These are phyloP conservation scores for Scelioninae gen. 2 DNA, from an alignment of 2,888 invertebrate genomes.

Conservation along the genomic window DNA sequence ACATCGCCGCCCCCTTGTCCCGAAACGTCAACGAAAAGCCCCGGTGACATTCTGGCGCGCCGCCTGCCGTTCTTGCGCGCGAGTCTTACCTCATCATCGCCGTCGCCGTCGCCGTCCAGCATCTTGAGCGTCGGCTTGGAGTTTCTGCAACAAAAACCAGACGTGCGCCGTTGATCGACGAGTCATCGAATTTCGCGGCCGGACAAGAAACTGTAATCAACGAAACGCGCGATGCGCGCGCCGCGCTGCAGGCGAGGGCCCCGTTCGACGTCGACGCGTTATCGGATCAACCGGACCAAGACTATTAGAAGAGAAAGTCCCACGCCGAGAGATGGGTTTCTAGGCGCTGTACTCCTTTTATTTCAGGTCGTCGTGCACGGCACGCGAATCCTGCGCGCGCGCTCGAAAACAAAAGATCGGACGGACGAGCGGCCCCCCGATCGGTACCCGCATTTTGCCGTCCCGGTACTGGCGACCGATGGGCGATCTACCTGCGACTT, in stretches of 20 bases:
- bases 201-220: background rate
- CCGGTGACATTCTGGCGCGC: no score
- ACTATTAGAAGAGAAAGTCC: slow-evolving; percentile 59
- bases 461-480: background rate
- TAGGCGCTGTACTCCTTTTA: slow-evolving; percentile 66
- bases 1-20: no score
- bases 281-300: slow-evolving; percentile 57
- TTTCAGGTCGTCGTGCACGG: slow-evolving; percentile 65
- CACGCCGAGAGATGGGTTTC: slow-evolving; percentile 62
- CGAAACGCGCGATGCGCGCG: background rate
- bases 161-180: background rate
- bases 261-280: slow-evolving; percentile 32
- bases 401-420: slow-evolving; percentile 4
- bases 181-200: no score
- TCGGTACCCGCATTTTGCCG: slow-evolving; percentile 47
- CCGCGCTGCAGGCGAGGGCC: no score
- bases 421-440: slow-evolving; percentile 8
- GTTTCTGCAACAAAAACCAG: slow-evolving; percentile 54
- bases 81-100: slow-evolving; percentile 71
- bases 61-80: no score
- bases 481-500: slow-evolving; percentile 12
- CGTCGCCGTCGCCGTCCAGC: slow-evolving; percentile 72
- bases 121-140: slow-evolving; percentile 62
- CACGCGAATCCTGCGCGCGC: slow-evolving; percentile 2
- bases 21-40: no score